A percentile compares a stretch with the other conserved stretches of the same genome.
phyloP scores from a whole-genome alignment of 1,140 invertebrate genomes.

The Semibalanus balanoides region DNA sequence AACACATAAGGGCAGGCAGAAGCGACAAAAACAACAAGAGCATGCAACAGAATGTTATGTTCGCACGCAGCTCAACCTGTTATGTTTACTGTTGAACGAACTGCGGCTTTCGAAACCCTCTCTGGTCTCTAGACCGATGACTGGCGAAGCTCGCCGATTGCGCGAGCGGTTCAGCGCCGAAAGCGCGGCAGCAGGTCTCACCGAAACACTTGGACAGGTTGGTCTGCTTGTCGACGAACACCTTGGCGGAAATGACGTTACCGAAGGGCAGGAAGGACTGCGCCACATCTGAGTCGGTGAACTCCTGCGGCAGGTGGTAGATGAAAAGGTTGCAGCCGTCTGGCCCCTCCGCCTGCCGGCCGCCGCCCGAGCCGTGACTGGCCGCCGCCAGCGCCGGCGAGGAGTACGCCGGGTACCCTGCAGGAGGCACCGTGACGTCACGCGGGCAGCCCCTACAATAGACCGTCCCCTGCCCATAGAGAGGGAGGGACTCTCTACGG shows the following conservation, averaged over 20 bases:
- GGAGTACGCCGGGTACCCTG: background rate
- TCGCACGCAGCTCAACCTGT: too few species aligned
- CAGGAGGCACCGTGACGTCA: background rate
- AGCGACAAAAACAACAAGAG: too few species aligned
- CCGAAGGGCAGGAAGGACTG: slow-evolving; percentile 92
- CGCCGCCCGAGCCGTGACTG: slow-evolving; percentile 12
- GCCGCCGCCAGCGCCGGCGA: background rate
- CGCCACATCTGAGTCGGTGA: slow-evolving; percentile 84
- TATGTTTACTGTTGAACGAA: too few species aligned
- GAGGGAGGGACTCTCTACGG: too few species aligned
- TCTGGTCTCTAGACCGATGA: too few species aligned
- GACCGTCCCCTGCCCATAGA: too few species aligned
- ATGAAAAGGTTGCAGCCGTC: slow-evolving; percentile 98
- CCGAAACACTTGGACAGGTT: slow-evolving; percentile 96
- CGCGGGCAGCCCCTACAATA: too few species aligned
- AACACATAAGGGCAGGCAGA: too few species aligned
- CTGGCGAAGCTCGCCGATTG: too few species aligned
- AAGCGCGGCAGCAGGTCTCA: background rate
- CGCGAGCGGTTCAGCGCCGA: background rate
- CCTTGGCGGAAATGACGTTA: slow-evolving; percentile 93
- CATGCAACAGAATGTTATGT: too few species aligned
- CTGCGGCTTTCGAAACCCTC: too few species aligned
- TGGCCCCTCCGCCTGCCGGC: slow-evolving; percentile 75
- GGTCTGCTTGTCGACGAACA: slow-evolving; percentile 98
- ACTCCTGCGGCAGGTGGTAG: slow-evolving; percentile 96